Evolutionary conservation across 2,888 invertebrate genomes (phyloP), one percentile per base, ranked within the genome.

Genomic region (Melangyna quadrimaculata): DNA sequence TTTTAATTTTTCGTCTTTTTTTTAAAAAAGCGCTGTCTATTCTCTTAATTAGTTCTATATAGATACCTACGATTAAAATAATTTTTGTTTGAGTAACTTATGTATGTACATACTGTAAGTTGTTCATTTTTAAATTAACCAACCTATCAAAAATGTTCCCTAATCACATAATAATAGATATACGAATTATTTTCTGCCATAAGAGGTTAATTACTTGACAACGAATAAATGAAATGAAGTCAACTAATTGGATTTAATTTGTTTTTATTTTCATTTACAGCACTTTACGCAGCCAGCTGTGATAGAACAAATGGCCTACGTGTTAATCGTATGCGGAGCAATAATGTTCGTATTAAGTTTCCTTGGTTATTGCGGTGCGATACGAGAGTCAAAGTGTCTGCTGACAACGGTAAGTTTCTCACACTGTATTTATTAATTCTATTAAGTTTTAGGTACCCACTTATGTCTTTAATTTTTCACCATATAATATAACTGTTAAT

Each of bases 291-390:
- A 94, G 89, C 93, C 94, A 8, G 93, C 94, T 80, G 94, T 95
- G 80, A 94, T 95, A 88, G 94, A 94, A 89, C 94, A 95, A 90
- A 93, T 94, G 78, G 94, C 95, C 27, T 96, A 95, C 90, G 93
- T 95, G 87, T 91, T 96, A 88, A 95, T 96, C 88, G 94, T 94
- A 61, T 94, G 94, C 78, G 95, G 95, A 87, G 94, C 94, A 32
- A 93, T 95, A 88, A 94, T 95, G 92, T 95, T 96, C 91, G 90
- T 95, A 80, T 93, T 96, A 89, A 95, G 95, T 89, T 95, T 95
- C 91, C 92, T 96, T 88, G 96, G 96, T 32, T 95, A 95, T 90
- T 95, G 95, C 89, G 95, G 95, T 53, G 95, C 95, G 69, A 93
- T 95, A 90, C 93, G 94, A 89, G 95, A 95, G 90, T 95, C 94